phyloP scores from a whole-genome alignment of 2,797 vertebrate species.

The Sphenodon punctatus region DNA sequence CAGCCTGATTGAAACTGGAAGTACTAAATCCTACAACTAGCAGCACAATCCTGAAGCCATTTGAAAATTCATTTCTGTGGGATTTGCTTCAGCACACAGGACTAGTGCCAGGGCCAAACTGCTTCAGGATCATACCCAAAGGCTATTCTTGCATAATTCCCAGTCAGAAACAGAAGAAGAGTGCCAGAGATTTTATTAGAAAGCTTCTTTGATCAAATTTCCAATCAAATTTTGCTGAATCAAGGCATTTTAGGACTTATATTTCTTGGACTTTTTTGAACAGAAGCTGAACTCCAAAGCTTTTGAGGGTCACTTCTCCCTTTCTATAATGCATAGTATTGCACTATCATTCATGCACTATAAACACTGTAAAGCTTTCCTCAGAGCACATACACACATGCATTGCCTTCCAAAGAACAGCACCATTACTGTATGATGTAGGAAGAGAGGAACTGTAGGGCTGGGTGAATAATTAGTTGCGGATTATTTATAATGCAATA shows the following conservation, averaged over 20 bases:
- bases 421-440: too few relatives aligned
- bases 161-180: not conserved
- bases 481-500: too few relatives aligned
- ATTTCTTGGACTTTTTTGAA: not conserved
- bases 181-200: not conserved
- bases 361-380: not conserved
- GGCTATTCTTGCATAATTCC: not conserved
- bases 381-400: not conserved
- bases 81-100: too few relatives aligned
- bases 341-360: not conserved
- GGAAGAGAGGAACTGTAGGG: too few relatives aligned
- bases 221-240: not conserved
- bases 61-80: too few relatives aligned
- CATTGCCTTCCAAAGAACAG: too few relatives aligned
- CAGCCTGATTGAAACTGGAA: not conserved
- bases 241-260: not conserved
- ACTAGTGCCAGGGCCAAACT: too few relatives aligned
- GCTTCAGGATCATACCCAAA: too few relatives aligned
- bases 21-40: not conserved
- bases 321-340: not conserved
- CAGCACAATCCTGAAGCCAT: too few relatives aligned
- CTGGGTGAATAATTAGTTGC: too few relatives aligned
- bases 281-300: not conserved
- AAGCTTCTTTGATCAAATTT: not conserved
- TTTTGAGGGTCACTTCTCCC: not conserved